Percentiles rank a stretch among this genome's conserved stretches.
Evolutionary conservation across 92 coral and sea anemone genomes (phyloP).

Genomic region (Porites rus): DNA sequence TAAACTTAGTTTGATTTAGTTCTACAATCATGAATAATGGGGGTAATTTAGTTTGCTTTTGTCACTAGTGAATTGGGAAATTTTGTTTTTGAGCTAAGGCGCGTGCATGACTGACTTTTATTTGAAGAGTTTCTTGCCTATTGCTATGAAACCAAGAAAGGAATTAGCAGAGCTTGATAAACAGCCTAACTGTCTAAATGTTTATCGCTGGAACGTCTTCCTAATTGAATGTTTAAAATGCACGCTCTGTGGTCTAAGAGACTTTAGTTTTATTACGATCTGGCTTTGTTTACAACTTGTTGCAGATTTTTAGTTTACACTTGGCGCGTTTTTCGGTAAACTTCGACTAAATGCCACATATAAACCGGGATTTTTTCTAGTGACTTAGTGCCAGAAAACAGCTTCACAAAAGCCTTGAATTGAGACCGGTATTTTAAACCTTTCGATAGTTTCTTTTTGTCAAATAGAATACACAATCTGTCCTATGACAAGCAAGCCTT

Average conservation of each 20-base stretch:
- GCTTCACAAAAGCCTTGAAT: conserved; percentile 39
- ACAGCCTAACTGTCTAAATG: conserved; percentile 24
- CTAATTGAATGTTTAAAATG: conserved; percentile 30
- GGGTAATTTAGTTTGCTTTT: conserved; percentile 35
- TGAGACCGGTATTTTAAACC: conserved; percentile 12
- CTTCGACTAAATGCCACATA: conserved; percentile 8
- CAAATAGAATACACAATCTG: conserved; percentile 37
- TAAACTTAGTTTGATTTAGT: conserved; percentile 23
- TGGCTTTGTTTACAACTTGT: conserved; percentile 50
- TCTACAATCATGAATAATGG: conserved; percentile 6
- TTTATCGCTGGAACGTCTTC: neutral
- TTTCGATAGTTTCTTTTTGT: conserved; percentile 29
- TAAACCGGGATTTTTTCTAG: neutral
- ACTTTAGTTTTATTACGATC: conserved; percentile 23
- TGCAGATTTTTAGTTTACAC: conserved; percentile 35
- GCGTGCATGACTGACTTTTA: conserved; percentile 19
- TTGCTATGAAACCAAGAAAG: neutral
- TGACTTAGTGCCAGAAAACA: conserved; percentile 13
- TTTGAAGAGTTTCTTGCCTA: neutral
- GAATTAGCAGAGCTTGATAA: neutral
- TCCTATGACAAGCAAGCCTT: conserved; percentile 30
- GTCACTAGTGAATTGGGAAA: conserved; percentile 10
- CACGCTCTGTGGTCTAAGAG: conserved; percentile 47
- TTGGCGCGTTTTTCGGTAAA: conserved; percentile 38
- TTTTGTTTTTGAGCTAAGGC: conserved; percentile 10